phyloP scores from a whole-genome alignment of 2,888 invertebrate genomes.

The Melieria picta region DNA sequence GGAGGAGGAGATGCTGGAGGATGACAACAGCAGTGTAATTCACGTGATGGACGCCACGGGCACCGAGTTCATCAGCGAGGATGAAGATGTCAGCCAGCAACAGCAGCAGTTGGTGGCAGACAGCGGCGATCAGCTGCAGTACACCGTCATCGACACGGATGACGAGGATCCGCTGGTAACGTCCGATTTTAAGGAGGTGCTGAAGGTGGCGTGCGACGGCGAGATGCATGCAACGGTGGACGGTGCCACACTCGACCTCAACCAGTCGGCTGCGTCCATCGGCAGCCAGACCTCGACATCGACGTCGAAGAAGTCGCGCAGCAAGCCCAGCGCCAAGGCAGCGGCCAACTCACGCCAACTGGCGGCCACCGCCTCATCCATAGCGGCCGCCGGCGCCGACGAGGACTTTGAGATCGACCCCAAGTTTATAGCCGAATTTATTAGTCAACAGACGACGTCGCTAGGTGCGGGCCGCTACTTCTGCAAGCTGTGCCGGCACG shows the following conservation, averaged over 20 bases:
- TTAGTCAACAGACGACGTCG: slow-evolving; percentile 68
- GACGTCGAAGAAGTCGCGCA: slow-evolving; percentile 45
- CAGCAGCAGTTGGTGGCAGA: slow-evolving; percentile 47
- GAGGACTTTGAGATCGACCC: slow-evolving; percentile 62
- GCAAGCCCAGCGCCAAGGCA: slow-evolving; percentile 33
- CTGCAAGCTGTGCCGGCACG: slow-evolving; percentile 73
- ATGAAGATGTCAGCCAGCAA: slow-evolving; percentile 51
- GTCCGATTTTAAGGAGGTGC: slow-evolving; percentile 43
- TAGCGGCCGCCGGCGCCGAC: slow-evolving; percentile 56
- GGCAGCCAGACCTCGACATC: slow-evolving; percentile 10
- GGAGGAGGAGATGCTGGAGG: slow-evolving; percentile 59
- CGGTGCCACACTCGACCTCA: slow-evolving; percentile 27
- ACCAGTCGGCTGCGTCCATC: slow-evolving; percentile 20
- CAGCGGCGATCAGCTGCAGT: slow-evolving; percentile 55
- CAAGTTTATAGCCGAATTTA: slow-evolving; percentile 63
- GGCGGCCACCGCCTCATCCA: slow-evolving; percentile 59
- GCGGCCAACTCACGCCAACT: slow-evolving; percentile 52
- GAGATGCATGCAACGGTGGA: slow-evolving; percentile 35
- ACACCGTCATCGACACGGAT: slow-evolving; percentile 58
- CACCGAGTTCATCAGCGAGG: slow-evolving; percentile 50
- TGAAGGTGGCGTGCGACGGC: slow-evolving; percentile 41
- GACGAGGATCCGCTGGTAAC: slow-evolving; percentile 53
- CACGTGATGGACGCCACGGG: slow-evolving; percentile 44
- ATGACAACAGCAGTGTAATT: slow-evolving; percentile 46
- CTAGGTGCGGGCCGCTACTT: slow-evolving; percentile 71